Evolutionary conservation across 2,888 invertebrate species (phyloP).

Genomic region (Coleophora deauratella): DNA sequence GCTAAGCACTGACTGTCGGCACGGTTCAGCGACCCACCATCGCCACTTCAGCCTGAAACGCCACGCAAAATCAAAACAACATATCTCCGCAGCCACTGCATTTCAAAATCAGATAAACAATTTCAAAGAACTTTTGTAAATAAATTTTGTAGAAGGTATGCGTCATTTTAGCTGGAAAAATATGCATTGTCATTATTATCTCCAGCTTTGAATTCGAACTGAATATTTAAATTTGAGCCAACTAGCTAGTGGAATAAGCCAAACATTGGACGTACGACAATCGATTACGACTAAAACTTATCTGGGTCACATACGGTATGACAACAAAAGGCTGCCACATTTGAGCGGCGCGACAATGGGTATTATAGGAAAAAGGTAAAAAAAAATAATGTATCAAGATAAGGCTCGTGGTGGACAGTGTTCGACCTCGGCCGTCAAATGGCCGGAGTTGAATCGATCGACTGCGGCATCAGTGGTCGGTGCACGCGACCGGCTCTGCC

Average conservation of each 20-base stretch:
- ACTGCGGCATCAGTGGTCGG: slow-evolving; percentile 42
- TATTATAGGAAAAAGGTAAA: slow-evolving; percentile 29
- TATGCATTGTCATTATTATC: slow-evolving; percentile 25
- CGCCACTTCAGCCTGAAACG: slow-evolving; percentile 51
- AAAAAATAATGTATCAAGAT: slow-evolving; percentile 64
- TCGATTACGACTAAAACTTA: slow-evolving; percentile 53
- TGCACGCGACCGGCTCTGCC: slow-evolving; percentile 35
- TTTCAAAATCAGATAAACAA: slow-evolving; percentile 1
- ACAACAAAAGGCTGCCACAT: slow-evolving; percentile 52
- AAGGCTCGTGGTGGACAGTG: slow-evolving; percentile 62
- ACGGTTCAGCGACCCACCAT: slow-evolving; percentile 64
- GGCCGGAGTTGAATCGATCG: slow-evolving; percentile 53
- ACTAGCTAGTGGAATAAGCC: too few species aligned
- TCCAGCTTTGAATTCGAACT: slow-evolving; percentile 26
- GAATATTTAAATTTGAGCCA: slow-evolving; percentile 29
- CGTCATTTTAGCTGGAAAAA: slow-evolving; percentile 23
- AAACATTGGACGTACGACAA: slow-evolving; percentile 38
- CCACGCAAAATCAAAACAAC: slow-evolving; percentile 42
- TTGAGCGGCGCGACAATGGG: slow-evolving; percentile 48
- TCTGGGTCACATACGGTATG: slow-evolving; percentile 54
- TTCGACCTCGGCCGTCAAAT: slow-evolving; percentile 71
- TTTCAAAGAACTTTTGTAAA: slow-evolving; percentile 1
- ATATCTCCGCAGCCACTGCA: slow-evolving; percentile 26
- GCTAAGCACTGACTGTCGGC: slow-evolving; percentile 67
- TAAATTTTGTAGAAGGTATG: slow-evolving; percentile 14